Conservation (phyloP, 2,888 invertebrate genomes). For the Elgonia sp. region DNA sequence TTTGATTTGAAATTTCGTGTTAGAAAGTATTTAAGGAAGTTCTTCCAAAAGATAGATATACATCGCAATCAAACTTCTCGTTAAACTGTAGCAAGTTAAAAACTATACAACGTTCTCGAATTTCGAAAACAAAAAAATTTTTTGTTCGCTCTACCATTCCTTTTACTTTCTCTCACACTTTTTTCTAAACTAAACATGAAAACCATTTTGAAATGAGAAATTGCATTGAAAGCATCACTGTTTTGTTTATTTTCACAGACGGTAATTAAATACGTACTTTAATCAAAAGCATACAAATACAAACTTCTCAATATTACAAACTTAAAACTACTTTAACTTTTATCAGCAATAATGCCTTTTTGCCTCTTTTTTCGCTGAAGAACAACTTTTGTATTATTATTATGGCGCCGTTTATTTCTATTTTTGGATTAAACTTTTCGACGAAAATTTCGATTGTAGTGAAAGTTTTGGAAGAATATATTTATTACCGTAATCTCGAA, state of each 20-base stretch:
- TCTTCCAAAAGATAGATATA: slow-evolving; percentile 42
- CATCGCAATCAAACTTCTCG: slow-evolving; percentile 46
- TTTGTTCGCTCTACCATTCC: slow-evolving; percentile 6
- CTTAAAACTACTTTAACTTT: slow-evolving; percentile 69
- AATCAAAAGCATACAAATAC: slow-evolving; percentile 58
- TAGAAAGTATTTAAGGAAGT: slow-evolving; percentile 51
- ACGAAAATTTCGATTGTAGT: slow-evolving; percentile 53
- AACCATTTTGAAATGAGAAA: neutral
- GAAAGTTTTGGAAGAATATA: slow-evolving; percentile 47
- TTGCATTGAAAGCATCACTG: neutral
- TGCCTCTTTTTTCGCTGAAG: slow-evolving; percentile 34
- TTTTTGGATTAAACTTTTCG: slow-evolving; percentile 59
- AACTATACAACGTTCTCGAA: slow-evolving; percentile 9
- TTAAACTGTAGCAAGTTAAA: slow-evolving; percentile 4
- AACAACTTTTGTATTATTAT: slow-evolving; percentile 62
- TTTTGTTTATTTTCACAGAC: slow-evolving; percentile 24
- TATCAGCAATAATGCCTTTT: slow-evolving; percentile 58
- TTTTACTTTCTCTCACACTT: too few species aligned
- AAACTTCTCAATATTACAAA: slow-evolving; percentile 67
- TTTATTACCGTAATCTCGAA: slow-evolving; percentile 43
- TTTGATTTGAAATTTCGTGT: slow-evolving; percentile 46
- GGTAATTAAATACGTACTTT: slow-evolving; percentile 62
- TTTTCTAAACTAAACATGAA: neutral
- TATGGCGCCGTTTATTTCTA: slow-evolving; percentile 56
- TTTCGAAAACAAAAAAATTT: neutral